Base-by-base conservation (phyloP, 2,888 invertebrate species). In the Rhopalosiphum nymphaeae region DNA sequence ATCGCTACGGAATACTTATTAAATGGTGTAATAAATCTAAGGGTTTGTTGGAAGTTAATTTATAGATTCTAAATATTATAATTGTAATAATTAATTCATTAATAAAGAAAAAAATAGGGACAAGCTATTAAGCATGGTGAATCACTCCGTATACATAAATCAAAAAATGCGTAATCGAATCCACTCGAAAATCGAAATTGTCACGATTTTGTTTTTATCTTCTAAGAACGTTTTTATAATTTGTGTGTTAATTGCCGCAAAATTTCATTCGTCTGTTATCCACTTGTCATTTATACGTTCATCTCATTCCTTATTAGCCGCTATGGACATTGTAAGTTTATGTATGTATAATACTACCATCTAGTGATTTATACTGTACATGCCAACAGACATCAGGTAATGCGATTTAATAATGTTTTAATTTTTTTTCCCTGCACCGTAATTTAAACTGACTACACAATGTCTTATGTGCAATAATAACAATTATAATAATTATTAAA, bases 151-250 rank as follows among this genome's bases (percentile, higher is more conserved):
- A 21, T 78, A 4, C 21, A 9, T 36, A 78, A 78, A 36, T 36
- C 78, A 36, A 78, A 78, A 78, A 78, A 3, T 21, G 21, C 36
- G 21, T 36, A 36, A 78, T 78, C 36, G 7, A 5, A 16, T 11
- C 13, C 13, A 67, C 13, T 67, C 16, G n/a, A 36, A 78, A 78
- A 36, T 78, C 78, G 21, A 78, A 78, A 78, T 78, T 21, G 21
- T 78, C 78, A 78, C 78, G 78, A 21, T 78, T 78, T 78, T 78
- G 36, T 21, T 78, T 78, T 78, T 78, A 78, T 78, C 78, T 78
- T 36, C 36, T 21, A 9, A 78, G 10, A 36, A 36, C 36, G 3
- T 78, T 67, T 21, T 78, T 36, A 36, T 46, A 46, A 46, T 78
- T 36, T 78, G 21, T 7, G 36, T 46, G 16, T 36, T 36, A 78